Evolutionary conservation across 2,113 vertebrate species (phyloP), one percentile per base, ranked within the genome.

Genomic region (Upupa epops): DNA sequence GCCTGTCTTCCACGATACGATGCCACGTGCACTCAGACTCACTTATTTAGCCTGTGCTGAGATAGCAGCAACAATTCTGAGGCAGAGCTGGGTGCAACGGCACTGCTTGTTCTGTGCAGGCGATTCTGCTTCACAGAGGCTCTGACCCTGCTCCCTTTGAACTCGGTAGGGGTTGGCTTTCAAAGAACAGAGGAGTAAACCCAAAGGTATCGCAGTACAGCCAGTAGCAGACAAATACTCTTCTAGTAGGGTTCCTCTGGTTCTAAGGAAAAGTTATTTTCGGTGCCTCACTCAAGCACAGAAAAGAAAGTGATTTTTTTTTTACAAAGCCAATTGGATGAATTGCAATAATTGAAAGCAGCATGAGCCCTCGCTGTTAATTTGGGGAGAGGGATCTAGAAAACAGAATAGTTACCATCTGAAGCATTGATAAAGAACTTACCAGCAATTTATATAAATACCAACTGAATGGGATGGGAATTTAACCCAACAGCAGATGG

Each of bases 291-390:
- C 25, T 78, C 19, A 80, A 73, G 82, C 0, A 1, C 70, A 83
- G 54, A 58, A 61, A 60, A 76, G 5, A 22, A 65, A 88, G 11
- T 42, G 11, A 42, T 42, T 42, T 42, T 15, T 42, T 78, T 77
- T 82, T 92, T 61, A 69, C 20, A 55, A 69, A 88, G 51, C 58
- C 81, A 82, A 74, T 5, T 49, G 77, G 90, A 83, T 71, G 83
- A 90, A 93, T 72, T 75, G 70, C 19, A 95, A 88, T 94, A 95
- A 96, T 48, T 86, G 86, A 93, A 95, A 92, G 29, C 92, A 95
- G 92, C 31, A 0, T 82, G 90, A 93, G 65, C 58, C 32, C 77
- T 84, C 54, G 3, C 54, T 82, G 58, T 69, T 95, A 95, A 91
- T 88, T 79, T 92, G 56, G 70, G 58, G 71, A 90, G 92, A 90